Base-by-base conservation (phyloP, 2,113 vertebrate species). In the Macheiramphus alcinus region DNA sequence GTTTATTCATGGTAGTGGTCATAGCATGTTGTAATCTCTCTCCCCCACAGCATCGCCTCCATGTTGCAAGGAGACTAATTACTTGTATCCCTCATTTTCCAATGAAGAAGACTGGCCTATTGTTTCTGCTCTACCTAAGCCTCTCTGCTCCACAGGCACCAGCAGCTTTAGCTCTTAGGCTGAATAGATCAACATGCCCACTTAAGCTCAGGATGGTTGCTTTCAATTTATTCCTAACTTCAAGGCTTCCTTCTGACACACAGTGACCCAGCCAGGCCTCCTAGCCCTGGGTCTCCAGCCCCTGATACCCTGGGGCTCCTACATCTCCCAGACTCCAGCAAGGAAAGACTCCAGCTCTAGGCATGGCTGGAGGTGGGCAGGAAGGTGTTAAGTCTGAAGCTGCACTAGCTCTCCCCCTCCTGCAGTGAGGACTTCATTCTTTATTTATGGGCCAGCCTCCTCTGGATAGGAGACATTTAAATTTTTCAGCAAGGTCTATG, bases 401-500 rank as follows among this genome's bases (percentile, higher is more conserved):
- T 62, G 45, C 20, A 16, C 27, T 45, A 84, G 34, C 38, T 94
- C 80, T 91, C 48, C 53, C 52, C n/a, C 53, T 94, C 48, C 80
- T 80, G 78, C 83, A 81, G 80, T 36, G 40, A 29, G 82, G 66
- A 58, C 66, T 93, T 97, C 93, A 97, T 97, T 61, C 91, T 90
- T 97, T 95, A 97, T 97, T 97, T 95, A 96, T 96, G 84, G 80
- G 18, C 53, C 87, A 86, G 80, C 81, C 80, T 95, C 63, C 84
- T 96, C 89, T 89, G 61, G 73, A 84, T 82, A 93, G 76, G 48
- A 95, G 95, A 82, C 66, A 40, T 90, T 73, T 97, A 82, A 97
- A 97, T 97, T 95, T 97, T 97, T 97, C 91, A 97, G 84, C 70
- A 91, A 95, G 93, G 94, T 95, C 96, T 80, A 38, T 81, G 78